Base-by-base conservation (phyloP, 2,888 invertebrate genomes). In the Seira ritae region DNA sequence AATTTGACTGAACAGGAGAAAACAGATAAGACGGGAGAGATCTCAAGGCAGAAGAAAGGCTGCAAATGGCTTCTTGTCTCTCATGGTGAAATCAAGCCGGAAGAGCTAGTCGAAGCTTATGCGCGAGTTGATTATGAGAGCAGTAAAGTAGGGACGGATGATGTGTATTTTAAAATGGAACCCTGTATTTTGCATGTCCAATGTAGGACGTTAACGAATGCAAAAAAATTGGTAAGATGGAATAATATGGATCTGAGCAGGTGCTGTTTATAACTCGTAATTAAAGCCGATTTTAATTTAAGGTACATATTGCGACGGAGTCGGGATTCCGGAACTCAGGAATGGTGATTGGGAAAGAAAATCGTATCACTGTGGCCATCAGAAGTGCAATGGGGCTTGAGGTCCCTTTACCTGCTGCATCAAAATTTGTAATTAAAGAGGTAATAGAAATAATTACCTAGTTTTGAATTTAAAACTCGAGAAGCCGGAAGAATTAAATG, bases 271-370 rank as follows among this genome's bases (percentile, higher is more conserved):
- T 46, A 17, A n/a, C n/a, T n/a, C n/a, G n/a, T n/a, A n/a, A n/a
- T n/a, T n/a, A n/a, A n/a, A n/a, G n/a, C n/a, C 10, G 20, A 22
- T 69, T 60, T 60, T 37, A 55, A 8, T 50, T 60, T 17, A 42
- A 85, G 85, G 42, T 86, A 17, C 85, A 85, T 69, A 31, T 73
- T 77, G 86, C 87, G 1, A 88, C 88, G 0, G 87, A 88, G 65
- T 84, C 86, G 10, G 88, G 88, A 3, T 89, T 89, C 69, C 50
- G 88, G 37, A 89, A 89, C 79, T 89, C 88, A 24, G 88, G 88
- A 65, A 89, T 89, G 88, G 87, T 89, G 12, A 84, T 88, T 68
- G 86, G 87, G 22, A 88, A 86, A 60, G 86, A 87, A 46, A 87
- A 88, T 68, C 85, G 87, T 71, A 88, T 88, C n/a, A 88, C 88